phyloP scores from a whole-genome alignment of 2,797 vertebrate genomes.

The Lepidocolaptes lacrymiger region DNA sequence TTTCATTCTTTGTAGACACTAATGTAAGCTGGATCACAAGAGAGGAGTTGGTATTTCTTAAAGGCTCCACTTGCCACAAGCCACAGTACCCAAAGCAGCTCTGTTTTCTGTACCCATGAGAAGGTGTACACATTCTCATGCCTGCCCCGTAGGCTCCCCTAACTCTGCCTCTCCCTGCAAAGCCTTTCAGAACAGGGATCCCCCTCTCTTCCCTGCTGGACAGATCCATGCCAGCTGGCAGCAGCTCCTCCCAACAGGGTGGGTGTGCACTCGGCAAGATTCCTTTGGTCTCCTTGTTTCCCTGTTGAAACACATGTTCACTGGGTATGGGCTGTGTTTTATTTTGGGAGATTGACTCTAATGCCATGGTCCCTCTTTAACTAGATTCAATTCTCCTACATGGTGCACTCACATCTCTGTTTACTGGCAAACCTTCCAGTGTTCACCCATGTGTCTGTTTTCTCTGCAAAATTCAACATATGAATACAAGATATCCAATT shows the following conservation, averaged over 20 bases:
- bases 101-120: fast-evolving
- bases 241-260: not conserved
- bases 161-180: not conserved
- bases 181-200: not conserved
- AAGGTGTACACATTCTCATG: not conserved
- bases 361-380: not conserved
- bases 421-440: not conserved
- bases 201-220: too few species aligned
- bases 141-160: not conserved
- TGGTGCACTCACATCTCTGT: not conserved
- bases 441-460: not conserved
- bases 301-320: not conserved
- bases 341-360: not conserved
- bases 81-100: not conserved
- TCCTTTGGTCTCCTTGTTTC: not conserved
- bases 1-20: not conserved
- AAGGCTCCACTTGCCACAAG: not conserved
- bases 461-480: not conserved
- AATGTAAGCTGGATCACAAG: not conserved
- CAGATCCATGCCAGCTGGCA: fast-evolving
- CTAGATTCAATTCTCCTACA: not conserved
- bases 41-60: not conserved
- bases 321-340: not conserved
- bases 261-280: too few species aligned
- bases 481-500: not conserved